These are phyloP conservation scores for Scylla paramamosain DNA, from an alignment of 1,140 invertebrate genomes.

Conservation along the genomic window DNA sequence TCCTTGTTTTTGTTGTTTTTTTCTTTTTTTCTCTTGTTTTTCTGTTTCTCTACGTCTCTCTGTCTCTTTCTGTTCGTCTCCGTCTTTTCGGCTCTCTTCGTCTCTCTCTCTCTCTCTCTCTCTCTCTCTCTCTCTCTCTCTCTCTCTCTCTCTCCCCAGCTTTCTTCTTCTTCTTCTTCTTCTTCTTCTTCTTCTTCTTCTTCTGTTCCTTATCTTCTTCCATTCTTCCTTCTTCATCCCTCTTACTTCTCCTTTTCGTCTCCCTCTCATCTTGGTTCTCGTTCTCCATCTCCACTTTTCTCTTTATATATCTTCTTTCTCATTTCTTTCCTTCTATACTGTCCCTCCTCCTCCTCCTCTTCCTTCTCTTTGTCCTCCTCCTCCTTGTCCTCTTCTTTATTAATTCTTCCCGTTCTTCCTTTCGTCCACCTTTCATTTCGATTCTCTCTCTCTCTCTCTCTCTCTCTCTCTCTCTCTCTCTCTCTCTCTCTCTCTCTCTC, in stretches of 20 bases:
- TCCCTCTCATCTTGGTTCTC: neutral
- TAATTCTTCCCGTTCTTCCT: neutral
- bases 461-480: slow-evolving; percentile 3
- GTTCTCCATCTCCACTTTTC: neutral
- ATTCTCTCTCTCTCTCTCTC: neutral
- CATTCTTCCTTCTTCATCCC: neutral
- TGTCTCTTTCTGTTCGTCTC: neutral
- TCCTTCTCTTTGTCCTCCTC: neutral
- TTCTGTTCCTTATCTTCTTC: neutral
- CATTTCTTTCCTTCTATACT: neutral
- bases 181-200: neutral
- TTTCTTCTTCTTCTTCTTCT: neutral
- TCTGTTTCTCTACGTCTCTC: neutral
- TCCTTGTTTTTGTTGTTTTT: neutral
- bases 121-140: neutral
- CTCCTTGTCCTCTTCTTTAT: neutral
- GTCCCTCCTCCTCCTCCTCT: neutral
- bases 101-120: neutral
- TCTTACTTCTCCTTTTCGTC: neutral
- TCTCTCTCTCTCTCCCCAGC: neutral
- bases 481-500: slow-evolving; percentile 7
- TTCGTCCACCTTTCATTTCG: neutral
- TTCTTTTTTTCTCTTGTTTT: neutral
- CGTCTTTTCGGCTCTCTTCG: neutral
- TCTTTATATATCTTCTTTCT: neutral